A percentile compares a stretch with the other conserved stretches of the same genome.
Conservation (phyloP, 2,888 invertebrate species). For the Volucella inflata region DNA sequence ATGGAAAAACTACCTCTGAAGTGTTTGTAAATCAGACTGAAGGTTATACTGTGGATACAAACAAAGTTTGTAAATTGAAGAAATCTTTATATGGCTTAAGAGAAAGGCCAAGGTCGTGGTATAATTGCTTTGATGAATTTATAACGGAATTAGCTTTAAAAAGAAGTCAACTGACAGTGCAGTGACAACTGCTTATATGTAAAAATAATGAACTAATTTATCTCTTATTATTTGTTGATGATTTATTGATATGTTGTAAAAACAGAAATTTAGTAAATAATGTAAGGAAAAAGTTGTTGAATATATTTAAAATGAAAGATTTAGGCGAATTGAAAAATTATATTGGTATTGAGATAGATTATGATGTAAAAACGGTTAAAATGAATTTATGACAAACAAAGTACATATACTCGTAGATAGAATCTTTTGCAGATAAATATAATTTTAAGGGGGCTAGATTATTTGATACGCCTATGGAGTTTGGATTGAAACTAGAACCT, state of each 20-base stretch:
- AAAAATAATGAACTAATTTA: conserved; percentile 18
- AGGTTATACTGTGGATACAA: conserved; percentile 77
- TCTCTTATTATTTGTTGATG: conserved; percentile 51
- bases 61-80: conserved; percentile 78
- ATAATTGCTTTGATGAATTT: conserved; percentile 52
- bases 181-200: conserved; percentile 62
- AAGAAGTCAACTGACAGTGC: conserved; percentile 46
- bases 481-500: too few relatives aligned
- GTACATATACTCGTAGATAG: too few relatives aligned
- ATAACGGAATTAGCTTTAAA: conserved; percentile 40
- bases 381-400: too few relatives aligned
- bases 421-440: too few relatives aligned
- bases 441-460: too few relatives aligned
- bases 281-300: too few relatives aligned
- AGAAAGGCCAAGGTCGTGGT: conserved; percentile 66
- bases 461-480: too few relatives aligned
- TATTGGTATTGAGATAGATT: too few relatives aligned
- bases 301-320: too few relatives aligned
- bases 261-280: background rate
- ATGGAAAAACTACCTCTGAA: conserved; percentile 70
- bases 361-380: too few relatives aligned
- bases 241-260: conserved; percentile 57
- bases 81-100: conserved; percentile 78
- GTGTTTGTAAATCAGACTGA: conserved; percentile 78
- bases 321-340: too few relatives aligned